phyloP scores from a whole-genome alignment of 23 tunicate species.

The Aplidium turbinatum region DNA sequence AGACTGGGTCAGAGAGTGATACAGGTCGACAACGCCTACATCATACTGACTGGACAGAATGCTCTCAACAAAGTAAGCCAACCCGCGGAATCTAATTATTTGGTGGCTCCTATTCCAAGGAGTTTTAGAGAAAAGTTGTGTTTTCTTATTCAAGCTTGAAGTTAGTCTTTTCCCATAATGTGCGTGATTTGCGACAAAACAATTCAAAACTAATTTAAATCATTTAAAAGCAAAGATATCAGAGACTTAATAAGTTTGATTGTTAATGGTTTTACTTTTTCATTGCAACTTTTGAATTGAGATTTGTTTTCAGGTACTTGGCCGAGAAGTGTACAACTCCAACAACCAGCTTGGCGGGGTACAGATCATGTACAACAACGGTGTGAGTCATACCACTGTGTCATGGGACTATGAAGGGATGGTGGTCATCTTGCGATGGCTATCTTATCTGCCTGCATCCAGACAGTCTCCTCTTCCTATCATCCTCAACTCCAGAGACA shows the following conservation, averaged over 20 bases:
- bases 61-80: conserved; percentile 93
- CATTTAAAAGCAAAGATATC: too few relatives aligned
- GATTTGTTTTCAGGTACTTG: conserved; percentile 76
- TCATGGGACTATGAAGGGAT: conserved; percentile 92
- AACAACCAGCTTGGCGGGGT: conserved; percentile 97
- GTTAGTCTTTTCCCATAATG: too few relatives aligned
- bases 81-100: too few relatives aligned
- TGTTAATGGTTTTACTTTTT: neutral
- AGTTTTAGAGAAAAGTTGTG: too few relatives aligned
- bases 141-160: too few relatives aligned
- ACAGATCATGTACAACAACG: conserved; percentile 96
- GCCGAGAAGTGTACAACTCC: conserved; percentile 95
- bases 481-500: conserved; percentile 46
- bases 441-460: conserved; percentile 85
- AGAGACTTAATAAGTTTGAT: too few relatives aligned
- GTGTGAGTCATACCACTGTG: conserved; percentile 91
- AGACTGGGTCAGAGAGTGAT: conserved; percentile 96
- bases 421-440: conserved; percentile 78
- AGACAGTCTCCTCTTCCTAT: conserved; percentile 69
- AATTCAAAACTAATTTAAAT: too few relatives aligned
- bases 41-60: conserved; percentile 92
- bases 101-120: too few relatives aligned
- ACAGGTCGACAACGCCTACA: conserved; percentile 87
- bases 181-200: too few relatives aligned
- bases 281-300: neutral